Evolutionary conservation across 2,797 vertebrate genomes (phyloP).

Genomic region (Sus cebifrons): DNA sequence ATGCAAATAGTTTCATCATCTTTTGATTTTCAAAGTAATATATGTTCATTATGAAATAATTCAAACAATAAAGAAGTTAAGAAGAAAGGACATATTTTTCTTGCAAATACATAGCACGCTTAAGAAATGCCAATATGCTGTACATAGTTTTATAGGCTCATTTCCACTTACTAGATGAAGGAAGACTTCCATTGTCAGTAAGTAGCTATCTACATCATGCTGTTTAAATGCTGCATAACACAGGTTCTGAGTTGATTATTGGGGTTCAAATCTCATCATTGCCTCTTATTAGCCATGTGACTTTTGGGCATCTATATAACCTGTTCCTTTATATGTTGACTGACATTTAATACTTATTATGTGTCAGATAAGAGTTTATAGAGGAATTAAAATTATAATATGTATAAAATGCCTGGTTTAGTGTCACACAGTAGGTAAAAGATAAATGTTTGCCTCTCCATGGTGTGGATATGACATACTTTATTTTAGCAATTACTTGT

Average conservation of each 20-base stretch:
- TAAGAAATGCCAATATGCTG: not conserved
- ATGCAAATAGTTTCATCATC: slow-evolving; percentile 30
- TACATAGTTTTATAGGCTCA: not conserved
- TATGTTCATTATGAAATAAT: slow-evolving; percentile 47
- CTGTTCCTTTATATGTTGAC: not conserved
- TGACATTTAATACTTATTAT: not conserved
- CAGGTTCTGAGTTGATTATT: not conserved
- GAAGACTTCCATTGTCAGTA: not conserved
- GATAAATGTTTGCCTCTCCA: not conserved
- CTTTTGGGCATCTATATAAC: not conserved
- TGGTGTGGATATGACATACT: not conserved
- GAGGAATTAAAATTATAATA: not conserved
- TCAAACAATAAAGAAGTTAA: slow-evolving; percentile 2
- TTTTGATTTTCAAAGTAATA: slow-evolving; percentile 36
- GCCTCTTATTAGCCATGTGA: not conserved
- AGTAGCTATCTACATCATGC: not conserved
- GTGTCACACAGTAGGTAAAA: not conserved
- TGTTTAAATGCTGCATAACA: not conserved
- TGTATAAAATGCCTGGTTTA: not conserved
- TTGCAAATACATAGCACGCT: not conserved
- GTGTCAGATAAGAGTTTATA: not conserved
- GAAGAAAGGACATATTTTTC: not conserved
- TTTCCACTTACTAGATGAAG: not conserved
- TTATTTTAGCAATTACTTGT: not conserved
- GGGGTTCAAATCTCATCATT: not conserved